Percentiles rank a stretch among this genome's conserved stretches.
Conservation (phyloP, 1,140 invertebrate genomes). For the Halotydeus destructor region DNA sequence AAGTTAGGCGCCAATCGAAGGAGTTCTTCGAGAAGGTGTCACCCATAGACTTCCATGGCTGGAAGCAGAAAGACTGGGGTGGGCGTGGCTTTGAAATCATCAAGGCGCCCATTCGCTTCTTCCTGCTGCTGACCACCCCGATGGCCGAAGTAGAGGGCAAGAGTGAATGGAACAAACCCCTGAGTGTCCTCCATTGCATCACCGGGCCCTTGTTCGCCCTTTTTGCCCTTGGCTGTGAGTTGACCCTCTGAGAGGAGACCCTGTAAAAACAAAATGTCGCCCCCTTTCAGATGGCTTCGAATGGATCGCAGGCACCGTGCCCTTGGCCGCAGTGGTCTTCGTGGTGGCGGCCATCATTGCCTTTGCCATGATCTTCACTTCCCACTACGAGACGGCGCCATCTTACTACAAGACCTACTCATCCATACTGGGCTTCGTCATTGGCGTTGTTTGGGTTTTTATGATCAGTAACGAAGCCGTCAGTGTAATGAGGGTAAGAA, state of each 20-base stretch:
- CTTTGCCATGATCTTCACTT: conserved; percentile 7
- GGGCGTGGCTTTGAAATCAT: conserved; percentile 4
- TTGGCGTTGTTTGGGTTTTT: conserved; percentile 43
- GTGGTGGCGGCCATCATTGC: conserved; percentile 1
- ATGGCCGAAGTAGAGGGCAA: conserved; percentile 11
- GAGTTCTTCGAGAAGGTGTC: conserved; percentile 9
- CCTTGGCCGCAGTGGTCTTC: conserved; percentile 3
- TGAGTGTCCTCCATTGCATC: conserved; percentile 9
- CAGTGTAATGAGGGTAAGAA: conserved; percentile 29
- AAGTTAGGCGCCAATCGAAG: conserved; percentile 7
- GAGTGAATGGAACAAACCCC: conserved; percentile 10
- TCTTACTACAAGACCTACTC: conserved; percentile 10
- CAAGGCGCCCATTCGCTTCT: conserved; percentile 11
- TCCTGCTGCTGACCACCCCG: conserved; percentile 9
- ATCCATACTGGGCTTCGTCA: conserved; percentile 26
- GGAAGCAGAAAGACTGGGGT: conserved; percentile 11
- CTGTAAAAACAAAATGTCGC: no score
- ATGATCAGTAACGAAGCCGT: conserved; percentile 41
- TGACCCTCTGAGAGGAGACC: no score
- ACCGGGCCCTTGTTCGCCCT: conserved; percentile 10
- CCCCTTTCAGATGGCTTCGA: neutral
- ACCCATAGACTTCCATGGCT: conserved; percentile 8
- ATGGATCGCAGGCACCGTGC: neutral
- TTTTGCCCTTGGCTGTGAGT: conserved; percentile 8
- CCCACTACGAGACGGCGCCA: conserved; percentile 6